A percentile compares a stretch with the other conserved stretches of the same genome.
Evolutionary conservation across 2,888 invertebrate genomes (phyloP).

Genomic region (Tinea semifulvella): DNA sequence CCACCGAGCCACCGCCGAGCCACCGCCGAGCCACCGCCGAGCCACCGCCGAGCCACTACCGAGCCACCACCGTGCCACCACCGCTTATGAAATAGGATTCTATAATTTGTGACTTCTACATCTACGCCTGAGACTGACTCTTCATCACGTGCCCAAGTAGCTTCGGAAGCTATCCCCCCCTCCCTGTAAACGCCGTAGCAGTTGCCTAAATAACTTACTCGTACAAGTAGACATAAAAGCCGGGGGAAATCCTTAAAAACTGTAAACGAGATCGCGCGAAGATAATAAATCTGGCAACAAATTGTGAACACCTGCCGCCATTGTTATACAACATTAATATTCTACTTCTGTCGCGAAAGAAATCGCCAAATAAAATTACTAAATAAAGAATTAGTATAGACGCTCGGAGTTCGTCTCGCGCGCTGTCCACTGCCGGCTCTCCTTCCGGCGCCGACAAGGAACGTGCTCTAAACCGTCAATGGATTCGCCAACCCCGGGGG

Average conservation of each 20-base stretch:
- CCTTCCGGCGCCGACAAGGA: background rate
- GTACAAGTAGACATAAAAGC: too few relatives aligned
- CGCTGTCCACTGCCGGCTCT: background rate
- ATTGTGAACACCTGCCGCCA: slow-evolving; percentile 1
- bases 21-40: too few relatives aligned
- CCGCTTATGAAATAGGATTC: too few relatives aligned
- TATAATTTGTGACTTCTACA: too few relatives aligned
- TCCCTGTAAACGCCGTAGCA: too few relatives aligned
- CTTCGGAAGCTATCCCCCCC: too few relatives aligned
- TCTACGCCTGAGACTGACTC: too few relatives aligned
- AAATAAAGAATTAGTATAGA: background rate
- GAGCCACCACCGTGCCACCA: too few relatives aligned
- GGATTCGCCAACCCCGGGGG: background rate
- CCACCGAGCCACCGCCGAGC: too few relatives aligned
- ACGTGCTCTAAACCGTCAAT: background rate
- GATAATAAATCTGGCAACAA: background rate
- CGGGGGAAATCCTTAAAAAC: too few relatives aligned
- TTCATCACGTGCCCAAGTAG: too few relatives aligned
- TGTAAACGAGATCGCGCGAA: background rate
- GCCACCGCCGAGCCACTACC: too few relatives aligned
- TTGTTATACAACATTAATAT: slow-evolving; percentile 1
- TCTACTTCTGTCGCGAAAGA: slow-evolving; percentile 3
- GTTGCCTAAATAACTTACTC: background rate
- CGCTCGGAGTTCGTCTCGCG: background rate
- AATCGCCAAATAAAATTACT: background rate